Evolutionary conservation across 92 coral and sea anemone species (phyloP).

Genomic region (Phenganax subtilis): DNA sequence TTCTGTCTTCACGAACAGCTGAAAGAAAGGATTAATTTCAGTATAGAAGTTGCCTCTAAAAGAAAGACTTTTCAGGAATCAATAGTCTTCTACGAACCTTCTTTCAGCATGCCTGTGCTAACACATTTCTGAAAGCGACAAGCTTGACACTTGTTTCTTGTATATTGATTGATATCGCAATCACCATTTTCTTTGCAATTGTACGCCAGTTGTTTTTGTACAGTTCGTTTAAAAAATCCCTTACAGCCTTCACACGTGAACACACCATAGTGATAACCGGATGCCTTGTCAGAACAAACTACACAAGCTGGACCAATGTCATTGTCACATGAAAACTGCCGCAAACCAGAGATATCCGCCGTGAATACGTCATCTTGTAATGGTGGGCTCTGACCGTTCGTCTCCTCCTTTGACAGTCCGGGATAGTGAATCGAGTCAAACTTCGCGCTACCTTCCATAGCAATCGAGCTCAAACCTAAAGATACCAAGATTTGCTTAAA

Average conservation of each 20-base stretch:
- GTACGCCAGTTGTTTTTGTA: slow-evolving; percentile 84
- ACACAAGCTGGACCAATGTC: slow-evolving; percentile 57
- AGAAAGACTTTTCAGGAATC: neutral
- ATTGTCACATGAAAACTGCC: slow-evolving; percentile 17
- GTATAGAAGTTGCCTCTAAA: neutral
- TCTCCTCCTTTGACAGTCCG: neutral
- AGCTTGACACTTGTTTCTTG: slow-evolving; percentile 84
- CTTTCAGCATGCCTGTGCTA: slow-evolving; percentile 76
- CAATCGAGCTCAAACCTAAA: neutral
- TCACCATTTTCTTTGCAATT: slow-evolving; percentile 68
- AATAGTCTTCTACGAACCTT: slow-evolving; percentile 52
- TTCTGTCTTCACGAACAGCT: slow-evolving; percentile 95
- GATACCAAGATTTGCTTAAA: neutral
- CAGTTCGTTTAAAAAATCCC: slow-evolving; percentile 94
- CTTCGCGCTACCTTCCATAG: slow-evolving; percentile 19
- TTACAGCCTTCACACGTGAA: slow-evolving; percentile 99
- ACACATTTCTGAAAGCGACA: slow-evolving; percentile 90
- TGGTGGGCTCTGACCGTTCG: slow-evolving; percentile 8
- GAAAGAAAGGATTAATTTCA: neutral
- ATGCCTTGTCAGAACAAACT: slow-evolving; percentile 89
- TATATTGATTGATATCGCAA: slow-evolving; percentile 83
- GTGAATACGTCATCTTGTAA: slow-evolving; percentile 28
- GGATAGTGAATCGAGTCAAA: slow-evolving; percentile 8
- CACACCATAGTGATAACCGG: slow-evolving; percentile 97
- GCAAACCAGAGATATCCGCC: neutral